Conservation (phyloP, 2,113 vertebrate species). For the Rafetus swinhoei region DNA sequence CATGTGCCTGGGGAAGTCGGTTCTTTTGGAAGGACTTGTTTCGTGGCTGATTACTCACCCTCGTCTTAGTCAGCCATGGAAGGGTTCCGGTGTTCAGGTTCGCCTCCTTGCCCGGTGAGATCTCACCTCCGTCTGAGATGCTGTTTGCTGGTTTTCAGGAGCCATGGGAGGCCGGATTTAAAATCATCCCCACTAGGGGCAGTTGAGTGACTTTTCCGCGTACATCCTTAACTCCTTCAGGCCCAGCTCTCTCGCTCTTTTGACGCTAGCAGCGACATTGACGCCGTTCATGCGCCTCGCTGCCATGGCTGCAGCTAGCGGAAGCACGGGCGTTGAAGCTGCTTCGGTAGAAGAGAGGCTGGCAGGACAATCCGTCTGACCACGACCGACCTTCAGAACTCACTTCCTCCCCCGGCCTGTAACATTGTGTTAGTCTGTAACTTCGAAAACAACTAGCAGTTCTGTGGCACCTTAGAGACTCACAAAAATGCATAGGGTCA, state of each 20-base stretch:
- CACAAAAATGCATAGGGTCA: too few relatives aligned
- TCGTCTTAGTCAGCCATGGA: background rate
- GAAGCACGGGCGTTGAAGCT: background rate
- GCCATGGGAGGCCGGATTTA: background rate
- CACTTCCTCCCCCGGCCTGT: background rate
- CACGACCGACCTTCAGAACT: background rate
- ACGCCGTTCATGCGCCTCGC: background rate
- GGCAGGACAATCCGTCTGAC: background rate
- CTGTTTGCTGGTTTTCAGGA: background rate
- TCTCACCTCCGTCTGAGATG: background rate
- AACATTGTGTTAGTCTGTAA: background rate
- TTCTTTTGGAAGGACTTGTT: background rate
- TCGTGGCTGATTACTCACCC: background rate
- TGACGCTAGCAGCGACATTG: background rate
- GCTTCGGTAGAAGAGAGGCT: background rate
- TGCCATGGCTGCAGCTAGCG: background rate
- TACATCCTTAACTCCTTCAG: background rate
- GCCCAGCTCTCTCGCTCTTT: background rate
- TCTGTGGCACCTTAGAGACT: too few relatives aligned
- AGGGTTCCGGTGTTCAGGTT: background rate
- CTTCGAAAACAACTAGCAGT: too few relatives aligned
- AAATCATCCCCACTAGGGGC: background rate
- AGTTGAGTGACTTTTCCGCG: background rate
- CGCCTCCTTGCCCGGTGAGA: background rate
- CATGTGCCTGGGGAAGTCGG: background rate